Evolutionary conservation across 1,140 invertebrate species (phyloP), one percentile per base, ranked within the genome.

Genomic region (Nymphalis io): DNA sequence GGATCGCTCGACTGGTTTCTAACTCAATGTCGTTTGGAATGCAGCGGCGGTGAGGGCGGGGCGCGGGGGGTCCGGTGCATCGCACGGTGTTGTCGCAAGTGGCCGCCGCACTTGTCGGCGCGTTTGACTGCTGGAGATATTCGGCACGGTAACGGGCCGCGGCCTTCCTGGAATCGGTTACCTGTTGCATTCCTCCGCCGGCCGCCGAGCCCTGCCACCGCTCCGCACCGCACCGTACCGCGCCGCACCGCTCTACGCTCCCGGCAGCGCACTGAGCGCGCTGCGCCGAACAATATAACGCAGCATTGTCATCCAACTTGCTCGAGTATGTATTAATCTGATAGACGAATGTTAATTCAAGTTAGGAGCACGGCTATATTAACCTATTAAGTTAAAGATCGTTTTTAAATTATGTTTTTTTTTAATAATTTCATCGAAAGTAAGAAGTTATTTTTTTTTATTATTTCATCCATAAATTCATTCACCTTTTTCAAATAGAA

Each of bases 61-160:
- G 57, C 68, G 70, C 62, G 21, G 74, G 72, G 68, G 76, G 75
- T 75, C 72, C 73, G 69, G 72, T 78, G 85, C 85, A 85, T 84
- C 82, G 84, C 79, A 73, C 78, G 81, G 68, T 86, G 83, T 88
- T 85, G 87, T 87, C 85, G 87, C 85, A 88, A 89, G 88, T 87
- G 85, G 84, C 82, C 80, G 79, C 76, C 86, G 87, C 88, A 90
- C 88, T 90, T 89, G 88, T 88, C 87, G 88, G 88, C 86, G 81
- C 88, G 87, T 90, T 90, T 90, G 88, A 89, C 84, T 87, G 86
- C 82, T 77, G 82, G 85, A 90, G 88, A 90, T 90, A 88, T 88
- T 90, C 88, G 88, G 86, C 86, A 83, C 87, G 84, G 87, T 90
- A 90, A 90, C 88, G 88, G 88, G 79, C 83, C 88, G 80, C 82